Evolutionary conservation across 2,888 invertebrate genomes (phyloP).

Genomic region (Tenthredo amoena): DNA sequence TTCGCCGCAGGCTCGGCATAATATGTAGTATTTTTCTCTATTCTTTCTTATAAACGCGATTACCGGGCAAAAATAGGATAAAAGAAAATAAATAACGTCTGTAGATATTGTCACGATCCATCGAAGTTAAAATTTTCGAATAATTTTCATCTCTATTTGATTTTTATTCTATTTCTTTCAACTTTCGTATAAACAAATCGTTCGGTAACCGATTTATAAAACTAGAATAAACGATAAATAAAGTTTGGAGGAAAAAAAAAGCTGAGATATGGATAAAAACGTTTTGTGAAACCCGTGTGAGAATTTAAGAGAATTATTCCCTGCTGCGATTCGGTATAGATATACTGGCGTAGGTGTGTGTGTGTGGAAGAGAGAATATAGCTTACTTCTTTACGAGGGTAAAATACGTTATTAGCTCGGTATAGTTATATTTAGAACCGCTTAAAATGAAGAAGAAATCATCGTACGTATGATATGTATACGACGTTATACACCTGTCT

Average conservation of each 20-base stretch:
- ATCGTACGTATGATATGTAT: not conserved
- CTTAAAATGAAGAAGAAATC: not conserved
- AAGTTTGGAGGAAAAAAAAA: not conserved
- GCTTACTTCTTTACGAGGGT: not conserved
- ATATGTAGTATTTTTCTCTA: not conserved
- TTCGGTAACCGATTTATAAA: not conserved
- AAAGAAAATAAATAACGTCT: not conserved
- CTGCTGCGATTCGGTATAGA: not conserved
- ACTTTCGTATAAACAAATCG: not conserved
- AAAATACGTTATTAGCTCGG: not conserved
- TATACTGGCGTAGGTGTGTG: not conserved
- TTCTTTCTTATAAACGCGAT: not conserved
- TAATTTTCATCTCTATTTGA: not conserved
- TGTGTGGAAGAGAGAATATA: not conserved
- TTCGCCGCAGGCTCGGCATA: not conserved
- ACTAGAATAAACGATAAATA: not conserved
- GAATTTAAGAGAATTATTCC: not conserved
- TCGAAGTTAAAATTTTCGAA: not conserved
- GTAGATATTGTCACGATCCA: not conserved
- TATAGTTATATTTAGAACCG: conserved; percentile 6
- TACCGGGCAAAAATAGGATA: not conserved
- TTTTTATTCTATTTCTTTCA: not conserved
- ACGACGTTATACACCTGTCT: not conserved
- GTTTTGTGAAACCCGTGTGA: not conserved
- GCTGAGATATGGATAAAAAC: not conserved